phyloP scores from a whole-genome alignment of 92 coral and sea anemone species.

The Zoanthus solanderi region DNA sequence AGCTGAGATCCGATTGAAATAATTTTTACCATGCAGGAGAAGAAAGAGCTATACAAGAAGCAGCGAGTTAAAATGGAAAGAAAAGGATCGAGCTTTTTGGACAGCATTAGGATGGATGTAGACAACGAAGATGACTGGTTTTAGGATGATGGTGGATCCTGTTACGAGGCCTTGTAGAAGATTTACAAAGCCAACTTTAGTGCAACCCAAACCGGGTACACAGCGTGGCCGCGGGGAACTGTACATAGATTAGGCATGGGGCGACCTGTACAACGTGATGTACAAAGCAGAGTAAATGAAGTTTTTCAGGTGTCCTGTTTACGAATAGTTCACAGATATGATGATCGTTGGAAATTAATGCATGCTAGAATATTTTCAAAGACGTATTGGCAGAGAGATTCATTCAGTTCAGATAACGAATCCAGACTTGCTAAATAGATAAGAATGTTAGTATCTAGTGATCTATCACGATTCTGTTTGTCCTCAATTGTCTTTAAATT shows the following conservation, averaged over 20 bases:
- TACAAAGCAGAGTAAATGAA: not conserved
- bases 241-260: not conserved
- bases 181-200: not conserved
- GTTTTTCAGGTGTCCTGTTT: no score
- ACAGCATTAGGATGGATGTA: constrained; percentile 98
- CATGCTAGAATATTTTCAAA: no score
- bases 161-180: no score
- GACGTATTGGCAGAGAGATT: no score
- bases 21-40: constrained; percentile 74
- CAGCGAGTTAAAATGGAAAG: constrained; percentile 92
- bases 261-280: not conserved
- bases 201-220: not conserved
- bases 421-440: no score
- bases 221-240: not conserved
- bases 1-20: not conserved
- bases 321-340: no score
- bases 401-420: no score
- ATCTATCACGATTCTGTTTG: no score
- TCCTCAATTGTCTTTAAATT: no score
- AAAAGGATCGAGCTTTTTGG: constrained; percentile 94
- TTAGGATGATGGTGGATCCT: not conserved
- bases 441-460: no score
- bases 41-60: constrained; percentile 80
- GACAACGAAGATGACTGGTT: constrained; percentile 81
- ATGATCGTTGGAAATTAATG: no score